Conservation (phyloP, 2,113 vertebrate genomes). For the Ivindomyrus marchei region DNA sequence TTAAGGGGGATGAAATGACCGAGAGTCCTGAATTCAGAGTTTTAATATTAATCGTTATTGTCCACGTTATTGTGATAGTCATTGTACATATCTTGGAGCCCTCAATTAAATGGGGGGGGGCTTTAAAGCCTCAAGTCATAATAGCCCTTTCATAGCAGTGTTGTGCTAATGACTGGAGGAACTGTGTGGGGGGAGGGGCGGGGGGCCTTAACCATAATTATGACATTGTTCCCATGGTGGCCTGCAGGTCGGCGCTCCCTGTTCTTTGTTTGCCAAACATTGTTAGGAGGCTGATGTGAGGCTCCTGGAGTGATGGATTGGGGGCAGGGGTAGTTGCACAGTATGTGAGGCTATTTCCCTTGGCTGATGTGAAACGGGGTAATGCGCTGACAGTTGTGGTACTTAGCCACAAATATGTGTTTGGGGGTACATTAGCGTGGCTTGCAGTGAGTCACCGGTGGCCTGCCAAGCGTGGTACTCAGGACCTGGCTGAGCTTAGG, state of each 20-base stretch:
- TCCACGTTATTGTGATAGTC: neutral
- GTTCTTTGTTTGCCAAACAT: slow-evolving; percentile 32
- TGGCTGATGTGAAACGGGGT: neutral
- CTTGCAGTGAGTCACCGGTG: neutral
- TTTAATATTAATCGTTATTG: neutral
- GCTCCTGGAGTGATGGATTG: neutral
- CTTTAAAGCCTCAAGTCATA: slow-evolving; percentile 28
- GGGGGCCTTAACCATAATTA: slow-evolving; percentile 24
- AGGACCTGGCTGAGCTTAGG: neutral
- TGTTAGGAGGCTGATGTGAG: slow-evolving; percentile 42
- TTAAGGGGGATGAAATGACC: neutral
- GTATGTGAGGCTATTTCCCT: neutral
- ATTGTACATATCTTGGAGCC: neutral
- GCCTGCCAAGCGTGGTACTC: neutral
- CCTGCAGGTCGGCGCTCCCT: slow-evolving; percentile 42
- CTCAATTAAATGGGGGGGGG: neutral
- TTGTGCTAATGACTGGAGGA: slow-evolving; percentile 16
- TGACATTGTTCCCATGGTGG: slow-evolving; percentile 47
- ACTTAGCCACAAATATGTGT: neutral
- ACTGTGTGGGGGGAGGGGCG: neutral
- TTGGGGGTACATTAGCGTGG: neutral
- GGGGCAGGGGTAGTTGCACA: neutral
- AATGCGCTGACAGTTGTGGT: neutral
- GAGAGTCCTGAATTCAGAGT: neutral
- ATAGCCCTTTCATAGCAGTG: slow-evolving; percentile 39